Evolutionary conservation across 2,888 invertebrate genomes (phyloP), one percentile per base, ranked within the genome.

Genomic region (Clusia tigrina): DNA sequence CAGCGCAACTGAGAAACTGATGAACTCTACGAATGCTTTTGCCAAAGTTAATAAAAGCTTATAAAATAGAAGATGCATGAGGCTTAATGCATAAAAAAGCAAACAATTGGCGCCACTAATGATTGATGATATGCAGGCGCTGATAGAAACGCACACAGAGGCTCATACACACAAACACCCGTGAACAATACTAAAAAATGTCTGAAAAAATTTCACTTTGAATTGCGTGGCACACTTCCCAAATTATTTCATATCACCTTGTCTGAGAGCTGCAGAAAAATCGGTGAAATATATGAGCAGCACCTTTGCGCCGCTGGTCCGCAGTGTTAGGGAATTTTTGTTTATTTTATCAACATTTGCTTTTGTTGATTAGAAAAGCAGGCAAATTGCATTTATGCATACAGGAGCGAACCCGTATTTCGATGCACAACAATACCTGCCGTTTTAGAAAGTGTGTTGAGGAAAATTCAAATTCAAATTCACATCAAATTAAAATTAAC

Each of bases 81-180:
- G 18, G 20, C 53, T 18, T 20, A 18, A 25, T 52, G 20, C 37
- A 56, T 57, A 24, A 57, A 54, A 22, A 24, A 26, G 64, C 68
- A 61, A 70, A 67, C 66, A 66, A 76, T 78, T 75, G 74, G 74
- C 74, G 74, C 74, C 74, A 78, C 75, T 78, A 75, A 76, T 75
- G 74, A 78, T 73, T 75, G 78, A 75, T 75, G 78, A 75, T 78
- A 77, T 73, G 75, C 68, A 71, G 68, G 72, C 75, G 78, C 75
- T 75, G 74, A 75, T 71, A 75, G 74, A 75, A 73, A 76, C 73
- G 68, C 70, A 65, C 68, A 69, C 69, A 67, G 58, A 22, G 46
- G 42, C 67, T 15, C 54, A 54, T 42, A 56, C 54, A 51, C 24
- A n/a, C 20, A 59, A 18, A 58, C 37, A 48, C 58, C 37, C 24